Evolutionary conservation across 2,113 vertebrate species (phyloP), one percentile per base, ranked within the genome.

Genomic region (Poeciliopsis prolifica): DNA sequence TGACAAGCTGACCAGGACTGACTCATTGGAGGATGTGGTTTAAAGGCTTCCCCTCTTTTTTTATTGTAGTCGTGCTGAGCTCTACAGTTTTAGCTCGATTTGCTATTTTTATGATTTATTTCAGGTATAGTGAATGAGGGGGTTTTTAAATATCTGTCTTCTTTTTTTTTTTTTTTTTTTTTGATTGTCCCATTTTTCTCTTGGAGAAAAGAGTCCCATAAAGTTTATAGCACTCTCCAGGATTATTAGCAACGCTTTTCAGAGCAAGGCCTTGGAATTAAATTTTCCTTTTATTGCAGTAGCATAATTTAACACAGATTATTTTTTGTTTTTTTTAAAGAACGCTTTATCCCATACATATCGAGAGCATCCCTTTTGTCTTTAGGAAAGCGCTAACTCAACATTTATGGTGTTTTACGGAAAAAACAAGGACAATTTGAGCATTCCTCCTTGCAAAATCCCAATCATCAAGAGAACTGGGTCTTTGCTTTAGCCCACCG

Each of bases 1-100:
- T 19, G 65, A 77, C 77, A 65, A 37, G 78, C 78, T 81, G 76
- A 81, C 67, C 77, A 70, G 44, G 61, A 62, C 26, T 19, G 68
- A 66, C 63, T 78, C 61, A 80, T 67, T 70, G 63, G 6, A 60
- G 15, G 72, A 54, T 2, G 14, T 35, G 19, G 66, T 74, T 76
- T 29, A 69, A 58, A 3, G n/a, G 60, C 4, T 4, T n/a, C 26
- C 26, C 35, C 10, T 37, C 35, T 10, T 37, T 33, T 17, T 69
- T 63, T 62, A 58, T 24, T 24, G 65, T 14, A 44, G 19, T 28
- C 19, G 33, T 60, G 78, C 65, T 31, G 30, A 77, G 51, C 28
- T 24, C 0, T 51, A 62, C 26, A 10, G 48, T 65, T 78, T 28
- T 33, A 64, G 61, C 22, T 66, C 7, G 42, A 35, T 64, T 7